phyloP scores from a whole-genome alignment of 1,140 invertebrate genomes.

The Metaphire vulgaris region DNA sequence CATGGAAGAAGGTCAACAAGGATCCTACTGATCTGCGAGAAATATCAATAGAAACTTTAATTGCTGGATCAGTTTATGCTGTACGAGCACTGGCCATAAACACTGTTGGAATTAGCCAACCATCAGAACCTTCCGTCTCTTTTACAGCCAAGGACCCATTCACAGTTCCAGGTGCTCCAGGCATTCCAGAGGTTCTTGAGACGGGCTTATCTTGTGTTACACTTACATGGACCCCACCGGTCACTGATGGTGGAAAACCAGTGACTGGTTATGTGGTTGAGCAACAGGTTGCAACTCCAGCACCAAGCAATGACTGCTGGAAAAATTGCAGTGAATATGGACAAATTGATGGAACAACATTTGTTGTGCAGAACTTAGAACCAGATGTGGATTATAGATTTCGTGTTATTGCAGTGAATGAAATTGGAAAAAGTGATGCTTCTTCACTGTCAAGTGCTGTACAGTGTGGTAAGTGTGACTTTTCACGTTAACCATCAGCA shows the following conservation, averaged over 20 bases:
- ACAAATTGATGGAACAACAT: neutral
- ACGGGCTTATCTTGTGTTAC: slow-evolving; percentile 68
- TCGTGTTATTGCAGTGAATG: neutral
- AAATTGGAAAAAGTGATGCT: neutral
- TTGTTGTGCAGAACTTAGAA: neutral
- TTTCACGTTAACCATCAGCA: too few species aligned
- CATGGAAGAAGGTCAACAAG: slow-evolving; percentile 56
- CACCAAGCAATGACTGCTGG: too few species aligned
- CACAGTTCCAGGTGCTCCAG: slow-evolving; percentile 53
- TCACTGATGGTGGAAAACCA: slow-evolving; percentile 48
- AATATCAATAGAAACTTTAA: slow-evolving; percentile 67
- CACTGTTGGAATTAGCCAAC: slow-evolving; percentile 75
- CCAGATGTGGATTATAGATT: neutral
- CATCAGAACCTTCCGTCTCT: neutral
- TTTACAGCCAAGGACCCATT: neutral
- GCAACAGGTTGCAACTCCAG: slow-evolving; percentile 41
- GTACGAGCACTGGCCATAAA: slow-evolving; percentile 96
- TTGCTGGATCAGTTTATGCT: slow-evolving; percentile 92
- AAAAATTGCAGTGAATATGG: too few species aligned
- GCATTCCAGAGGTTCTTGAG: slow-evolving; percentile 54
- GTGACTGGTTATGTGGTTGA: slow-evolving; percentile 49
- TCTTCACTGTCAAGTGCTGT: neutral
- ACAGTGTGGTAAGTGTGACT: neutral
- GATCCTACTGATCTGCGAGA: slow-evolving; percentile 68
- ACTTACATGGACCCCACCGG: slow-evolving; percentile 55